Percentiles rank a stretch among this genome's conserved stretches.
phyloP scores from a whole-genome alignment of 2,797 vertebrate species.

The Vultur gryphus region DNA sequence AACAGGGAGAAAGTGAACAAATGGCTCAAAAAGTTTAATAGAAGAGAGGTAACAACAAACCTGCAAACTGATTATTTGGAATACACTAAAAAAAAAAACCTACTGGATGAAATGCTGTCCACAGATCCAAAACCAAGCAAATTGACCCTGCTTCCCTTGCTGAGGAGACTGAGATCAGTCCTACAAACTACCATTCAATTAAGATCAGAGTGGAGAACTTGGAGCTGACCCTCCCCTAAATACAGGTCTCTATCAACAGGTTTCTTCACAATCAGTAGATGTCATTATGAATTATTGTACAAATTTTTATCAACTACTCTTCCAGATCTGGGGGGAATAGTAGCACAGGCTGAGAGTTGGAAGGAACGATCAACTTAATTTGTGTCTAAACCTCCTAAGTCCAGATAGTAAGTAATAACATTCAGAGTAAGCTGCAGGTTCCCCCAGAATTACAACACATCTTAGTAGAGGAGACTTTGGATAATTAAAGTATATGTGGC shows the following conservation, averaged over 20 bases:
- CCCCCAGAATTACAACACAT: not conserved
- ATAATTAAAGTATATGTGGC: not conserved
- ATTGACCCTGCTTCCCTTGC: not conserved
- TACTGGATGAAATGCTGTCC: not conserved
- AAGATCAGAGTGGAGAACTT: not conserved
- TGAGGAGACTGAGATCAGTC: not conserved
- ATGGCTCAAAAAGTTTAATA: not conserved
- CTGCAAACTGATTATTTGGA: not conserved
- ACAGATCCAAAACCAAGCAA: not conserved
- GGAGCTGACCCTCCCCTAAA: not conserved
- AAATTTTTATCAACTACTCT: not conserved
- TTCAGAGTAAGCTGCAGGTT: conserved; percentile 19
- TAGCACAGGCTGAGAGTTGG: not conserved
- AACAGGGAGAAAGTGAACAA: not conserved
- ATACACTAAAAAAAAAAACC: not conserved
- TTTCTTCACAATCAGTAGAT: not conserved
- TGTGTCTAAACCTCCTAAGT: not conserved
- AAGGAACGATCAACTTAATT: not conserved
- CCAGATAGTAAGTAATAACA: not conserved
- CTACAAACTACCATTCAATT: not conserved
- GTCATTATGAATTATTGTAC: not conserved
- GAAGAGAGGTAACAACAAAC: not conserved
- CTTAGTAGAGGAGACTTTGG: not conserved
- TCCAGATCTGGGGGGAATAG: not conserved
- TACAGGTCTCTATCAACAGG: not conserved